phyloP scores from a whole-genome alignment of 2,113 vertebrate genomes.

The Calyptomena viridis region DNA sequence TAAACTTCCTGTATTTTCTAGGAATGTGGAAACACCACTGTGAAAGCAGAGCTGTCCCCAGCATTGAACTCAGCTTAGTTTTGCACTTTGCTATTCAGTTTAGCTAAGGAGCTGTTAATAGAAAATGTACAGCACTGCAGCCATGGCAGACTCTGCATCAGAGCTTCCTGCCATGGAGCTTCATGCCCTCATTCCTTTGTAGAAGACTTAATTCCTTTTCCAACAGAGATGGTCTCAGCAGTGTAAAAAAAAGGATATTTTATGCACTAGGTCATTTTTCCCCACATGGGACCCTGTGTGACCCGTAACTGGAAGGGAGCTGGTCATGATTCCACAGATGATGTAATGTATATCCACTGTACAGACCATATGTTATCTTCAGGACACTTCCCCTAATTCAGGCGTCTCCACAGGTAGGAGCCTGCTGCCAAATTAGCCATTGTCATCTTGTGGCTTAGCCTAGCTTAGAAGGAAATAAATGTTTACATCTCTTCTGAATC shows the following conservation, averaged over 20 bases:
- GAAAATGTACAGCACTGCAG: not conserved
- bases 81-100: not conserved
- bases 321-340: not conserved
- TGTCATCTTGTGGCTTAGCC: not conserved
- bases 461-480: not conserved
- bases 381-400: not conserved
- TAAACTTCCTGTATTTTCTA: not conserved
- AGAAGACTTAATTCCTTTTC: not conserved
- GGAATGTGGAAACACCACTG: not conserved
- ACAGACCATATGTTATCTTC: not conserved
- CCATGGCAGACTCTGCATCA: not conserved
- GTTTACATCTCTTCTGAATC: not conserved
- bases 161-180: not conserved
- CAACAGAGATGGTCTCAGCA: not conserved
- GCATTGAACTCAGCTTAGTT: not conserved
- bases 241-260: not conserved
- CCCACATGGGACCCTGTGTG: not conserved
- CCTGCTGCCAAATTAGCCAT: not conserved
- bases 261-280: not conserved
- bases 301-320: not conserved
- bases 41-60: not conserved
- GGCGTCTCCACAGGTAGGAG: not conserved
- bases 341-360: not conserved
- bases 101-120: not conserved
- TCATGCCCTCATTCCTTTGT: not conserved